A percentile compares a stretch with the other conserved stretches of the same genome.
These are phyloP conservation scores for Choristoneura fumiferana DNA, from an alignment of 1,140 invertebrate genomes.

Conservation along the genomic window DNA sequence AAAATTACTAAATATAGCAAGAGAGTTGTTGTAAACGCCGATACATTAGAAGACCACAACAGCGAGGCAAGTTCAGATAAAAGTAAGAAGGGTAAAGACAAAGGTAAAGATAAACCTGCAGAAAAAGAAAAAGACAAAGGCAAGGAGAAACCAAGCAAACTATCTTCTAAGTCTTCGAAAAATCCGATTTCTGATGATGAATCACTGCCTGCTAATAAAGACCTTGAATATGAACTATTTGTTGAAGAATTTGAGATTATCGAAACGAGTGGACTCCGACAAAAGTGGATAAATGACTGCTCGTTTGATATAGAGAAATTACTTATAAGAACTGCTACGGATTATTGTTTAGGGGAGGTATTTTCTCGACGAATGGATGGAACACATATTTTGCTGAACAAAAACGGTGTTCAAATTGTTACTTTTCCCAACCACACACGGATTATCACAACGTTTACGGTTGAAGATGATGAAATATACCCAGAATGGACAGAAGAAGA, in stretches of 20 bases:
- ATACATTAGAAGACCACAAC: slow-evolving; percentile 24
- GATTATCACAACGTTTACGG: slow-evolving; percentile 67
- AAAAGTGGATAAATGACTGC: slow-evolving; percentile 47
- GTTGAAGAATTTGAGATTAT: slow-evolving; percentile 63
- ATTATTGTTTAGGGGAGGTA: slow-evolving; percentile 77
- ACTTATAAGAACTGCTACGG: slow-evolving; percentile 70
- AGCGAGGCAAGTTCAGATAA: slow-evolving; percentile 46
- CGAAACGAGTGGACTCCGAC: slow-evolving; percentile 49
- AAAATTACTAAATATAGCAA: slow-evolving; percentile 55
- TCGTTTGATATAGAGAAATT: slow-evolving; percentile 65
- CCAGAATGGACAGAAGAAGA: slow-evolving; percentile 63
- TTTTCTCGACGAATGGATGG: slow-evolving; percentile 78
- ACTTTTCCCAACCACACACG: slow-evolving; percentile 74
- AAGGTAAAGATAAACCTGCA: not conserved
- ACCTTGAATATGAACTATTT: slow-evolving; percentile 42
- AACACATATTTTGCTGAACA: slow-evolving; percentile 73
- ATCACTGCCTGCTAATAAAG: slow-evolving; percentile 23
- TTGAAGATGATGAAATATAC: slow-evolving; percentile 67
- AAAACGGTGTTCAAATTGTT: slow-evolving; percentile 71
- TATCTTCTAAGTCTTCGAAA: slow-evolving; percentile 47
- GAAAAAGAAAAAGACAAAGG: slow-evolving; percentile 24
- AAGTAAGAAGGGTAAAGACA: slow-evolving; percentile 51
- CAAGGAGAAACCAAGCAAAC: slow-evolving; percentile 46
- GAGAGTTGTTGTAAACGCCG: slow-evolving; percentile 23
- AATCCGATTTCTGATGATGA: slow-evolving; percentile 35